Base-by-base conservation (phyloP, 2,888 invertebrate species). In the Tholera decimalis region DNA sequence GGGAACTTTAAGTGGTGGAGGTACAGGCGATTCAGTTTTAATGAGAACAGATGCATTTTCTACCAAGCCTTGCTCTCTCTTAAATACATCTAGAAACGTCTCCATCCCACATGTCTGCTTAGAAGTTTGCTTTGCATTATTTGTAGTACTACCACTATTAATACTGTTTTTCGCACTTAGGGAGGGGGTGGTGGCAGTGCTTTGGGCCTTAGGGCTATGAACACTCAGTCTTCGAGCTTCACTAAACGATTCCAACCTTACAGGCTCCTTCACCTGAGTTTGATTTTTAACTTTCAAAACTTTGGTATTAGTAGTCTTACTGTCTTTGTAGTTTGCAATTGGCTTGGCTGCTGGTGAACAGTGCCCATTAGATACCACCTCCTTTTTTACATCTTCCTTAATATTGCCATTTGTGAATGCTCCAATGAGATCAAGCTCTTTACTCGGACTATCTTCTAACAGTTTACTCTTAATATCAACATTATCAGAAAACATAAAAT, bases 71-170 rank as follows among this genome's bases (percentile, higher is more conserved):
- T 95, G 95, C 77, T 95, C 95, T 83, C 95, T 90, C 73, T 95
- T 95, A 75, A 94, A 95, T 44, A 95, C 95, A 92, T 95, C 95
- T 73, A 95, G 83, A 86, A 94, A 95, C 9, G 94, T 95, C 82
- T 94, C 93, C 9, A 88, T 67, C 1, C 83, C 69, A 50, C 66
- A 87, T 51, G 84, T 71, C 44, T 80, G 83, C 68, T 91, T 91
- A 43, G 79, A 77, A 35, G 83, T 60, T 30, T 83, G 58, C 75
- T 89, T 91, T 8, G 71, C 80, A 86, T 83, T 89, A 82, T 82
- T 91, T 54, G 85, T 79, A 85, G 87, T 92, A 65, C 73, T 69
- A 88, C 83, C 80, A 84, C 88, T 93, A 90, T 86, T 93, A 92
- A 92, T 91, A 93, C 91, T 93, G 89, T 77, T 89, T 87, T 92